Conservation (phyloP, 1,140 invertebrate species). For the Drosophila auraria region DNA sequence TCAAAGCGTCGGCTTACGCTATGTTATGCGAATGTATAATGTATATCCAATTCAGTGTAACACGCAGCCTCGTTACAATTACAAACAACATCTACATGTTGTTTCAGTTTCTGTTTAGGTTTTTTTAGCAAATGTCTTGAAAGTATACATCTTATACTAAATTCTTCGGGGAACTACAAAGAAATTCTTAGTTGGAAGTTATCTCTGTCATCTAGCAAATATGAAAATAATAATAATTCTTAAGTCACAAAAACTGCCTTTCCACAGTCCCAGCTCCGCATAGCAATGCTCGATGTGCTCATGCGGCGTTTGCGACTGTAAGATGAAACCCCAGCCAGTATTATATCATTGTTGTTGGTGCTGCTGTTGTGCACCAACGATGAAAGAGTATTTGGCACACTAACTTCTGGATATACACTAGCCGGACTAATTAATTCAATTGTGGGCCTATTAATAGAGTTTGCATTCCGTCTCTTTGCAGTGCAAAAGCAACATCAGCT, state of each 20-base stretch:
- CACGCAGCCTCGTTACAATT: conserved; percentile 79
- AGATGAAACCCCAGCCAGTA: conserved; percentile 60
- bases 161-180: no score
- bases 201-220: no score
- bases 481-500: conserved; percentile 91
- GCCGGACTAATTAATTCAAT: background rate
- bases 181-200: no score
- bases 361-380: conserved; percentile 52
- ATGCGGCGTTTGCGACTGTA: conserved; percentile 83
- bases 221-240: no score
- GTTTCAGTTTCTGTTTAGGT: background rate
- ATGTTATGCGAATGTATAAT: conserved; percentile 77
- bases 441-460: conserved; percentile 18
- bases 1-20: conserved; percentile 39
- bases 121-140: no score
- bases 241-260: no score
- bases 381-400: conserved; percentile 77
- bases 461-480: conserved; percentile 70
- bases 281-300: conserved; percentile 69
- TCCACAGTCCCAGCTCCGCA: conserved; percentile 78
- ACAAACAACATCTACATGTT: background rate
- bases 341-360: conserved; percentile 76
- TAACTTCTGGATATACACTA: background rate
- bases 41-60: conserved; percentile 59
- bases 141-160: no score